These are phyloP conservation scores for Plebejus anna DNA, from an alignment of 2,888 invertebrate genomes.

Conservation along the genomic window DNA sequence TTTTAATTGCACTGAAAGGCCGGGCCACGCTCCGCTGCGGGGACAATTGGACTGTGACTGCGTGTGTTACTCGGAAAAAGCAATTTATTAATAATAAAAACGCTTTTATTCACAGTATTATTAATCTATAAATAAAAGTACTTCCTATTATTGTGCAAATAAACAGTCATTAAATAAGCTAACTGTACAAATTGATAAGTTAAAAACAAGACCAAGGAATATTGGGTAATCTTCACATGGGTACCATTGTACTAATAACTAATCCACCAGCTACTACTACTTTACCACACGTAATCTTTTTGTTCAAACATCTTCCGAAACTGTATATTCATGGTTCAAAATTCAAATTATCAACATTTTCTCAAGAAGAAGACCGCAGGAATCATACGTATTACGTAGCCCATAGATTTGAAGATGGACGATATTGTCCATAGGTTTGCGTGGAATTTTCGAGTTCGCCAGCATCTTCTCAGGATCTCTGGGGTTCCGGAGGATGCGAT, in stretches of 20 bases:
- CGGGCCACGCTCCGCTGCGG: conserved; percentile 48
- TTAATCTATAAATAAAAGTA: conserved; percentile 9
- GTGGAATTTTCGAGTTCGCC: not conserved
- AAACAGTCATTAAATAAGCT: not conserved
- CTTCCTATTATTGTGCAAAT: conserved; percentile 14
- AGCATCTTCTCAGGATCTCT: conserved; percentile 25
- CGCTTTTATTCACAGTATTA: conserved; percentile 15
- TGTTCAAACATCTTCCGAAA: not conserved
- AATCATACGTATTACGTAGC: too few relatives aligned
- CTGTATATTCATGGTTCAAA: not conserved
- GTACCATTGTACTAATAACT: too few relatives aligned
- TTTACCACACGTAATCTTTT: too few relatives aligned
- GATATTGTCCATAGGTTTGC: not conserved
- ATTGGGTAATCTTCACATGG: too few relatives aligned
- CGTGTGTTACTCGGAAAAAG: conserved; percentile 34
- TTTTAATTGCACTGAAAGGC: conserved; percentile 57
- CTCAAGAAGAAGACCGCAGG: too few relatives aligned
- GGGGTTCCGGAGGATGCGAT: conserved; percentile 49
- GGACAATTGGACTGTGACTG: conserved; percentile 38
- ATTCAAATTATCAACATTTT: not conserved
- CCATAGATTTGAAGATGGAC: too few relatives aligned
- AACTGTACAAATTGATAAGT: not conserved
- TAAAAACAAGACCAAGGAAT: not conserved
- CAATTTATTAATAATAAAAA: conserved; percentile 26
- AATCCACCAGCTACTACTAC: too few relatives aligned